These are phyloP conservation scores for Ciconia nigra DNA, from an alignment of 2,797 vertebrate species.

Conservation along the genomic window DNA sequence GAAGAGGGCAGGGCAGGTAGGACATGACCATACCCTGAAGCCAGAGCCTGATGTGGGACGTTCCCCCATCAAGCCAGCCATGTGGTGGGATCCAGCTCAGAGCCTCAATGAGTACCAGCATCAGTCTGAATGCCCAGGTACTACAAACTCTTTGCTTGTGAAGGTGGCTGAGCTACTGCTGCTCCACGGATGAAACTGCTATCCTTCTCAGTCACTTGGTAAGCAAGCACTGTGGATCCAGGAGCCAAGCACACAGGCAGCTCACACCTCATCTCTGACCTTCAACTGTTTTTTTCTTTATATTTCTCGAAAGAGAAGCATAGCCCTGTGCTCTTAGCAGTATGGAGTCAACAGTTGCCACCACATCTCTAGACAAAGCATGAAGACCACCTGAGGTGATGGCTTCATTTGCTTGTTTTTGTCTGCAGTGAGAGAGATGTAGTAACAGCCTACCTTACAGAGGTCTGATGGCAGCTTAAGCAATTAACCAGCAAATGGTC, in stretches of 20 bases:
- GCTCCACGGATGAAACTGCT: neutral
- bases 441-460: neutral
- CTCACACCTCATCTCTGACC: neutral
- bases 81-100: neutral
- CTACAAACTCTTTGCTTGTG: neutral
- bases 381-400: neutral
- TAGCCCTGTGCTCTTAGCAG: neutral
- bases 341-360: neutral
- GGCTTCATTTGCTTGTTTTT: neutral
- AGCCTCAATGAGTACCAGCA: neutral
- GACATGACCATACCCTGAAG: neutral
- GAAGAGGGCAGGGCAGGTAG: neutral
- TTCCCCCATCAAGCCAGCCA: neutral
- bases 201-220: neutral
- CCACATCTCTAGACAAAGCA: neutral
- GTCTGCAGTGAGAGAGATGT: neutral
- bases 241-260: neutral
- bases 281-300: neutral
- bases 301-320: neutral
- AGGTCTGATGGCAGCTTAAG: neutral
- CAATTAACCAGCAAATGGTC: neutral
- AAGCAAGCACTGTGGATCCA: neutral
- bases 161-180: neutral
- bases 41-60: rapidly evolving
- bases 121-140: neutral